Evolutionary conservation across 2,888 invertebrate genomes (phyloP), one percentile per base, ranked within the genome.

Genomic region (Limenitis camilla): DNA sequence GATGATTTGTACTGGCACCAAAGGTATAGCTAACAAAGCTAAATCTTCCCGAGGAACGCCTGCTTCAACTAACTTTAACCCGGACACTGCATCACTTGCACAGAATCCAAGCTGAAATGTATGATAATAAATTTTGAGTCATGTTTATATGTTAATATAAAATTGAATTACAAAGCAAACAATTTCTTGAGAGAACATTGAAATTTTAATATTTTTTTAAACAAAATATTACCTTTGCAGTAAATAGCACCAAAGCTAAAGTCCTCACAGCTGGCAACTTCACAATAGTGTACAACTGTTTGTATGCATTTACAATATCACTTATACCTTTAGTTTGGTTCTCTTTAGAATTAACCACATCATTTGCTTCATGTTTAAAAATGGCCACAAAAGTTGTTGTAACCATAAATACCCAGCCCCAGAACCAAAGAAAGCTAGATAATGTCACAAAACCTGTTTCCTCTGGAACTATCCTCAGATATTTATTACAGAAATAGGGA

Each of bases 41-140:
- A 99, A 83, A 65, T 95, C 94, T 75, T 99, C 99, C 70, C 97
- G 96, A 0, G 98, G 97, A 44, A 99, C 95, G 9, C 99, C 99
- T 29, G 94, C 94, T 78, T 98, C 99, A 1, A 99, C 95, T 44
- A 99, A 86, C 81, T 99, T 99, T 56, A 99, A 87, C 2, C 96
- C 94, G 19, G 98, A 96, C 0, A 99, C 96, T 27, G 96, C 94
- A 86, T 99, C 99, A 56, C 96, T 94, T 1, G 98, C 97, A 36
- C 97, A 94, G 84, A 99, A 99, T 4, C 97, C 96, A 62, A 98
- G 90, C 96, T 97, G 73, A 53, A 88, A 82, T 61, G 56, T 49
- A 38, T 41, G 44, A 5, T 9, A 42, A 9, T 27, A 11, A 38
- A 19, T 27, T 2, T 40, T 29, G 5, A 30, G 39, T 35, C 31